phyloP scores from a whole-genome alignment of 2,888 invertebrate species.

The Resseliella maxima region DNA sequence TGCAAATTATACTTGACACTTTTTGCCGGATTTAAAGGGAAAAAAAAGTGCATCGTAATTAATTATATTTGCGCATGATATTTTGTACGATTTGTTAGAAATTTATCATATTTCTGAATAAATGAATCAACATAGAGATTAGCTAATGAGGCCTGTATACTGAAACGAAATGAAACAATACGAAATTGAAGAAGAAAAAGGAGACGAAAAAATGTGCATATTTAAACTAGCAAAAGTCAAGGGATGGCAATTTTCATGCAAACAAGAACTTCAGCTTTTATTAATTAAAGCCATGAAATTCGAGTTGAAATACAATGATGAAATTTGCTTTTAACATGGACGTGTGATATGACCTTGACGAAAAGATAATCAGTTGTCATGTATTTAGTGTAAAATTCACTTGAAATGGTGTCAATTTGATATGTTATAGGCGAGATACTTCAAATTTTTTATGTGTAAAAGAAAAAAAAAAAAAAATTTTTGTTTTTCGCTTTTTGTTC shows the following conservation, averaged over 20 bases:
- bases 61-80: too few species aligned
- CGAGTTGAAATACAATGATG: neutral
- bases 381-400: slow-evolving; percentile 18
- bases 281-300: slow-evolving; percentile 22
- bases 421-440: slow-evolving; percentile 48
- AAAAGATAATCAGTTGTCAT: slow-evolving; percentile 43
- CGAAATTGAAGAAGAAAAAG: neutral
- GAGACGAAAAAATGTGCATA: neutral
- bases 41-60: too few species aligned
- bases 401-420: slow-evolving; percentile 44
- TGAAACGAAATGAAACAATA: neutral
- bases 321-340: slow-evolving; percentile 51
- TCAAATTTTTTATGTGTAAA: slow-evolving; percentile 20
- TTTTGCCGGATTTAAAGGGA: neutral
- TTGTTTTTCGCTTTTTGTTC: neutral
- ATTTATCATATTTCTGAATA: too few species aligned
- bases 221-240: slow-evolving; percentile 15
- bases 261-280: slow-evolving; percentile 24
- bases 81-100: too few species aligned
- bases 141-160: neutral
- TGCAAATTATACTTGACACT: neutral
- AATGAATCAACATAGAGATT: too few species aligned
- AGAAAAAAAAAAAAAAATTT: too few species aligned
- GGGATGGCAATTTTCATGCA: neutral
- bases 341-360: slow-evolving; percentile 51